phyloP scores from a whole-genome alignment of 2,888 invertebrate genomes.

The Pristionchus exspectatus region DNA sequence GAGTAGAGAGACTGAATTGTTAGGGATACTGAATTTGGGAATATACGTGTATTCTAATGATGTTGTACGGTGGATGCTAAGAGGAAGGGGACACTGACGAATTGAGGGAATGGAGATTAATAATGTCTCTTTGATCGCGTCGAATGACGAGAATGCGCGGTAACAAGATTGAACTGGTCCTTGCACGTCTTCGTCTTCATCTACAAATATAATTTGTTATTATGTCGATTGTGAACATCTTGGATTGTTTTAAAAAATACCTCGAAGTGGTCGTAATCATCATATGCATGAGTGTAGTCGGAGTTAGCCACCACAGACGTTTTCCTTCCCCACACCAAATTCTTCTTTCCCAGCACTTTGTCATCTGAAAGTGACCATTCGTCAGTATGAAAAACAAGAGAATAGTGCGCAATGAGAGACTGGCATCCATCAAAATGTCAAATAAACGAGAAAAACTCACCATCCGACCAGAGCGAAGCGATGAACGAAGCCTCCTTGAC shows the following conservation, averaged over 20 bases:
- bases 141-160: slow-evolving; percentile 9
- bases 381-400: not conserved
- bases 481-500: slow-evolving; percentile 46
- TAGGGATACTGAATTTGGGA: no score
- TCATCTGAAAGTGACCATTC: slow-evolving; percentile 59
- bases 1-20: no score
- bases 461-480: slow-evolving; percentile 47
- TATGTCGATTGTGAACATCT: no score
- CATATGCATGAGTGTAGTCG: slow-evolving; percentile 58
- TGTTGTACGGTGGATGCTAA: not conserved
- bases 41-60: no score
- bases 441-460: not conserved
- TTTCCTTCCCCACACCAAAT: slow-evolving; percentile 63
- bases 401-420: not conserved
- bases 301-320: slow-evolving; percentile 64
- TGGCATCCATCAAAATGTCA: not conserved
- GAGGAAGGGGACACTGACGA: not conserved
- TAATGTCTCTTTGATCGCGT: not conserved
- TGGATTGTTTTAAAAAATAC: not conserved
- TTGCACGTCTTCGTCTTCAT: not conserved
- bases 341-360: slow-evolving; percentile 63
- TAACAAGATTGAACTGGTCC: slow-evolving; percentile 46
- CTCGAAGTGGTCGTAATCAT: slow-evolving; percentile 53
- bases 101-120: not conserved
- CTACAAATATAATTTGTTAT: not conserved